These are phyloP conservation scores for Scelioninae gen. 1 DNA, from an alignment of 2,888 invertebrate species.

Conservation along the genomic window DNA sequence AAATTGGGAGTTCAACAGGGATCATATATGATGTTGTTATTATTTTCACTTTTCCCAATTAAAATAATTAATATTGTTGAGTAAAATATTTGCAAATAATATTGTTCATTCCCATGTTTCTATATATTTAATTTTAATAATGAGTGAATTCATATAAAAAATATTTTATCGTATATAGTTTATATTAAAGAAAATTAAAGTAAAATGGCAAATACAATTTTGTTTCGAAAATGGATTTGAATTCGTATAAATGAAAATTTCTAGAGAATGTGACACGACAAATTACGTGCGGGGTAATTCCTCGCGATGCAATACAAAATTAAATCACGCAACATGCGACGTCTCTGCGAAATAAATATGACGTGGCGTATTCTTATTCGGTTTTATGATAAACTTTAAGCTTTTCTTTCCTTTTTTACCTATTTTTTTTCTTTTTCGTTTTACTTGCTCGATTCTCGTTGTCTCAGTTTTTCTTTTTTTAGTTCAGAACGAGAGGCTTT, in stretches of 20 bases:
- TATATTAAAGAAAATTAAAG: constrained; percentile 17
- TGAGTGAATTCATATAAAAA: too few relatives aligned
- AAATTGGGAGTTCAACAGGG: too few relatives aligned
- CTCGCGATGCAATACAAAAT: constrained; percentile 52
- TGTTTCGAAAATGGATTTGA: constrained; percentile 14
- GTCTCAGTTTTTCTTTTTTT: constrained; percentile 10
- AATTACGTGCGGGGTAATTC: constrained; percentile 40
- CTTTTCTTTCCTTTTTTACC: constrained; percentile 3
- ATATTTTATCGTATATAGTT: background rate
- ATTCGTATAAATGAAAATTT: constrained; percentile 37
- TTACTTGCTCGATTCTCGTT: background rate
- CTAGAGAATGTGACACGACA: constrained; percentile 20
- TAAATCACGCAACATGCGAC: constrained; percentile 56
- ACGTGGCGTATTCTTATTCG: constrained; percentile 27
- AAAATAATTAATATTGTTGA: too few relatives aligned
- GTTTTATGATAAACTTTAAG: constrained; percentile 18
- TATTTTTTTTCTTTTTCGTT: background rate
- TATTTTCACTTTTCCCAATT: too few relatives aligned
- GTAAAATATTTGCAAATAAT: too few relatives aligned
- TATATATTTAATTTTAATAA: too few relatives aligned
- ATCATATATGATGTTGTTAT: too few relatives aligned
- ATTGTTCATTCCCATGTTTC: too few relatives aligned
- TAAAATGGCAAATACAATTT: background rate
- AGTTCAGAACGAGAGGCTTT: constrained; percentile 40
- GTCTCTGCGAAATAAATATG: constrained; percentile 60